Evolutionary conservation across 2,113 vertebrate species (phyloP), one percentile per base, ranked within the genome.

Genomic region (Alligator mississippiensis): DNA sequence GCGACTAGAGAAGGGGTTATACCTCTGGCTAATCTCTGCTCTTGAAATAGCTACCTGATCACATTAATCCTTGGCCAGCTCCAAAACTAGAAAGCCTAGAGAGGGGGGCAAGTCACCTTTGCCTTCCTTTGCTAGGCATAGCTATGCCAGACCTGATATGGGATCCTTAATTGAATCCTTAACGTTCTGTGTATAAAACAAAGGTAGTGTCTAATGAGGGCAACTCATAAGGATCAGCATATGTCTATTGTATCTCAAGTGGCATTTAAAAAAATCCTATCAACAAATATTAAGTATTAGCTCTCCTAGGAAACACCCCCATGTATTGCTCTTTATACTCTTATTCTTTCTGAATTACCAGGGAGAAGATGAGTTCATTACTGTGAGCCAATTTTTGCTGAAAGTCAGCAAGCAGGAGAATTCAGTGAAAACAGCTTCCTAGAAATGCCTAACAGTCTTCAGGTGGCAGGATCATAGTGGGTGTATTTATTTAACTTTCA

Each of bases 141-240:
- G 64, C 27, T 77, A 59, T 6, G 15, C 30, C 4, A 11, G 11
- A 72, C 11, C 38, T 47, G 47, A 47, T 47, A 47, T 47, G 47
- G 47, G 47, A 47, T 47, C 47, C 47, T 47, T 80, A 75, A 17
- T 2, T 84, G 81, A 91, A 93, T 12, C 70, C 21, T 94, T 92
- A 92, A 24, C 24, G 13, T 47, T 24, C 34, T 74, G 70, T 34
- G 30, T 74, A 47, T 38, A 47, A 47, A 47, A 34, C 70, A 38
- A 14, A 14, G 24, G 24, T 19, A 9, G 19, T 47, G 30, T 74
- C 70, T 34, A 87, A 90, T 85, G 87, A 87, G 89, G 70, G 62
- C 47, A 96, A 92, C 82, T 85, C 75, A 75, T 62, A 89, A 70
- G 85, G 93, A 94, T 90, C 92, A 84, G 2, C 61, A 64, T 90